Conservation (phyloP, 2,113 vertebrate species). For the Xenopus tropicalis region DNA sequence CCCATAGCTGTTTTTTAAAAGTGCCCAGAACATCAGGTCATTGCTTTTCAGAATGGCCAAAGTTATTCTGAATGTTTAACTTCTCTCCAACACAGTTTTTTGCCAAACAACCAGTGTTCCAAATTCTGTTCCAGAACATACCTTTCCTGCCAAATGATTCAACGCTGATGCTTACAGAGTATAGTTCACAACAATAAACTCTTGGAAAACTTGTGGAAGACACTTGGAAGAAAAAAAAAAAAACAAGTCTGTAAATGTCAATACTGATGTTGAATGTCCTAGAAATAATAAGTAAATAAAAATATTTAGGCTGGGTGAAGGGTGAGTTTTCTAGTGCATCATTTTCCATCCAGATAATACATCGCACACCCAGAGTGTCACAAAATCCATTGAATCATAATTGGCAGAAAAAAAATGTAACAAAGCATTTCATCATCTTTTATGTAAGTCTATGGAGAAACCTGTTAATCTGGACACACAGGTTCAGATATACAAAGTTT, state of each 20-base stretch:
- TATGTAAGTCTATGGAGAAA: too few relatives aligned
- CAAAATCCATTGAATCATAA: too few relatives aligned
- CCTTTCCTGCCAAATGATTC: constrained; percentile 21
- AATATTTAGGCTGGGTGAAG: constrained; percentile 28
- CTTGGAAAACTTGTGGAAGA: neutral
- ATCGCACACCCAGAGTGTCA: too few relatives aligned
- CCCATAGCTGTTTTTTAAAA: constrained; percentile 17
- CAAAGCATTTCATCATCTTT: too few relatives aligned
- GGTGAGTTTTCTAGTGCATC: neutral
- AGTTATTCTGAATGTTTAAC: constrained; percentile 5
- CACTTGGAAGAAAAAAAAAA: constrained; percentile 16
- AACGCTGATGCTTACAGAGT: constrained; percentile 1
- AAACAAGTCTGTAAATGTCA: too few relatives aligned
- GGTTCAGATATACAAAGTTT: too few relatives aligned
- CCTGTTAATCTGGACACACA: too few relatives aligned
- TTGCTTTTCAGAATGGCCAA: constrained; percentile 26
- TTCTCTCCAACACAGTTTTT: constrained; percentile 4
- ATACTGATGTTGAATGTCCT: neutral
- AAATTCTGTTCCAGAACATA: constrained; percentile 29
- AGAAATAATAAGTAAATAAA: constrained; percentile 29
- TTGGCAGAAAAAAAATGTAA: too few relatives aligned
- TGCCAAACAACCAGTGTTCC: constrained; percentile 33
- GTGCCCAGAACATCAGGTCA: constrained; percentile 20
- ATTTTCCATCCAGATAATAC: too few relatives aligned
- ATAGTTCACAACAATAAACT: constrained; percentile 15